Conservation (phyloP, 1,140 invertebrate species). For the Diprion similis region DNA sequence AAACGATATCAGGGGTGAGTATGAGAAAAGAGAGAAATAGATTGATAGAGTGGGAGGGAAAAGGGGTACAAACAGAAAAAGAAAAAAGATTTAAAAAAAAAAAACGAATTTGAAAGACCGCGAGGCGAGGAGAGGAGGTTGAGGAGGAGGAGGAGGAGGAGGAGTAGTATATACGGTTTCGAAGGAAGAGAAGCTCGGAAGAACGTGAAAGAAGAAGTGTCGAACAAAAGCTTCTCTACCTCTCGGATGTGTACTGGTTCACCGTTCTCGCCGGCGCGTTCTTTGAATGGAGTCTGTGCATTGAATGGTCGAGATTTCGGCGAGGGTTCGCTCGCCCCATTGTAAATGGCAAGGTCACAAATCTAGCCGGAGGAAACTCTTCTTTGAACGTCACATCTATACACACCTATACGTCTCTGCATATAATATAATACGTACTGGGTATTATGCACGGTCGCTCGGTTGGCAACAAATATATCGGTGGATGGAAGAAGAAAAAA, state of each 20-base stretch:
- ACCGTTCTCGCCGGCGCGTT: slow-evolving; percentile 28
- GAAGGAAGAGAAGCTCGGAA: slow-evolving; percentile 18
- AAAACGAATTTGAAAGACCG: slow-evolving; percentile 23
- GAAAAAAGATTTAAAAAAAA: slow-evolving; percentile 23
- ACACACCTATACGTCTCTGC: too few species aligned
- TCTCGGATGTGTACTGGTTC: slow-evolving; percentile 38
- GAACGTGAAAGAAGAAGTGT: slow-evolving; percentile 49
- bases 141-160: slow-evolving; percentile 25
- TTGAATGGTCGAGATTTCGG: slow-evolving; percentile 47
- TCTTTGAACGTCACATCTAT: slow-evolving; percentile 30
- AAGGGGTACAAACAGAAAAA: slow-evolving; percentile 15
- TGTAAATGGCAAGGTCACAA: slow-evolving; percentile 60
- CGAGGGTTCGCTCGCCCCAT: slow-evolving; percentile 51
- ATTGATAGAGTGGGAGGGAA: neutral
- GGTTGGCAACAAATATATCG: slow-evolving; percentile 5
- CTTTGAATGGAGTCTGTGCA: slow-evolving; percentile 54
- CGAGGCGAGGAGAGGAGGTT: slow-evolving; percentile 22
- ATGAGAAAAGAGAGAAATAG: slow-evolving; percentile 3
- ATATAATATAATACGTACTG: too few species aligned
- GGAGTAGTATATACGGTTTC: neutral
- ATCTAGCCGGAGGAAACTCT: slow-evolving; percentile 46
- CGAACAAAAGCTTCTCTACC: slow-evolving; percentile 50
- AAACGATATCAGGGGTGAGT: neutral
- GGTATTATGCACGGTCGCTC: neutral
- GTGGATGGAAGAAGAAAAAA: too few species aligned